Evolutionary conservation across 1,140 invertebrate genomes (phyloP).

Genomic region (Homarus americanus): DNA sequence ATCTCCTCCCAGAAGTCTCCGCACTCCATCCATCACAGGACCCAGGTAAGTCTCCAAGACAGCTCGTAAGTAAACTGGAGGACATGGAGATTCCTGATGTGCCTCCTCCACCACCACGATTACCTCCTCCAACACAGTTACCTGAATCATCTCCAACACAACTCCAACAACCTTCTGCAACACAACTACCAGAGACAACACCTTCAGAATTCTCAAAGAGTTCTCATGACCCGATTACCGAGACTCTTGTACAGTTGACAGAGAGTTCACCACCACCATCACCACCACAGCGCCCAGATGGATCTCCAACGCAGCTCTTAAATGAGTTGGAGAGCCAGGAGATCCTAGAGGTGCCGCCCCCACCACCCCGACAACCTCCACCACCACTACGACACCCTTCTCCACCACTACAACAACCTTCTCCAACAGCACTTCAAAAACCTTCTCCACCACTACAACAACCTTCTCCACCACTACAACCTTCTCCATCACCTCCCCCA

Average conservation of each 20-base stretch:
- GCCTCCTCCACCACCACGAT: constrained; percentile 28
- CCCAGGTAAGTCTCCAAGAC: background rate
- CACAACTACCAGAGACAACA: background rate
- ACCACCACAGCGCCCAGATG: background rate
- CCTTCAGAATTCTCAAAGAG: too few relatives aligned
- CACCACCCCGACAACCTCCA: constrained; percentile 25
- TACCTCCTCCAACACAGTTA: constrained; percentile 14
- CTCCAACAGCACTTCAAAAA: background rate
- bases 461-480: background rate
- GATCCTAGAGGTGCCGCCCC: constrained; percentile 24
- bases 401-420: background rate
- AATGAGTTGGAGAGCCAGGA: constrained; percentile 1
- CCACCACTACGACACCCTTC: background rate
- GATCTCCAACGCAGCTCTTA: background rate
- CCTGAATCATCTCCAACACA: too few relatives aligned
- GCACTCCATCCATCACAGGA: background rate
- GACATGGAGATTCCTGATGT: constrained; percentile 35
- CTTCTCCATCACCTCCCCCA: constrained; percentile 3
- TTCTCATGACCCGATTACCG: background rate
- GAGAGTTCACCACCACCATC: background rate
- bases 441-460: background rate
- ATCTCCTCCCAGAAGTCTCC: too few relatives aligned
- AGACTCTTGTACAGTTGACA: background rate
- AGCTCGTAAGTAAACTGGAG: constrained; percentile 15
- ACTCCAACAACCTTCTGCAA: background rate